A percentile compares a stretch with the other conserved stretches of the same genome.
These are phyloP conservation scores for Pleuronectes platessa DNA, from an alignment of 2,113 vertebrate species.

Conservation along the genomic window DNA sequence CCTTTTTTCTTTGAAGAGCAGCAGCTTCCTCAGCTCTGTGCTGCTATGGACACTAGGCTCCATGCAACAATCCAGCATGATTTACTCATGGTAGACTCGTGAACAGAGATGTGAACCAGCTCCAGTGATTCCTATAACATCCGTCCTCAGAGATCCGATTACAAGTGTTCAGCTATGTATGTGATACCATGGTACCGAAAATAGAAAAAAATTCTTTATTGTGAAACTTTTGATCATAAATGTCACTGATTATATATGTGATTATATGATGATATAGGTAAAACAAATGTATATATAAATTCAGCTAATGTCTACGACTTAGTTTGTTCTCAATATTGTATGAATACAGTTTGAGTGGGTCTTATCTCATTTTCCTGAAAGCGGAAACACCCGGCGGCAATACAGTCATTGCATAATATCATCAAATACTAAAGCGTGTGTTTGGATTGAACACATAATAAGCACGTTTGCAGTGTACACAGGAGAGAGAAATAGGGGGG, in stretches of 20 bases:
- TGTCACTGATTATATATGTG: not conserved
- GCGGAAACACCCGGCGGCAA: slow-evolving; percentile 14
- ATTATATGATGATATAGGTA: not conserved
- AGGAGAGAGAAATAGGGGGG: slow-evolving; percentile 3
- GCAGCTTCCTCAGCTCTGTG: not conserved
- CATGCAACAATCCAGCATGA: no score
- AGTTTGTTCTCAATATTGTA: no score
- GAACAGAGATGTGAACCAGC: not conserved
- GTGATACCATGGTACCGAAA: no score
- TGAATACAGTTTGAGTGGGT: not conserved
- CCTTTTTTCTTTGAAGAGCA: not conserved
- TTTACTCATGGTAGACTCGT: no score
- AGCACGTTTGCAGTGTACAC: slow-evolving; percentile 47
- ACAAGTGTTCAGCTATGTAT: not conserved
- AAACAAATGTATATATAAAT: no score
- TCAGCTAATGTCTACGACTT: no score
- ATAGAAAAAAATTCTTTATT: no score
- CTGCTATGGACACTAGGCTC: not conserved
- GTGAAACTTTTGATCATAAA: no score
- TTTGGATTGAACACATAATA: slow-evolving; percentile 52
- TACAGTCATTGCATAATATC: slow-evolving; percentile 30
- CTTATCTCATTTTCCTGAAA: slow-evolving; percentile 21
- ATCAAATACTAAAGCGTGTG: slow-evolving; percentile 33
- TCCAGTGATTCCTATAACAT: not conserved
- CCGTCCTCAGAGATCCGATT: no score